phyloP scores from a whole-genome alignment of 2,113 vertebrate species.

The Campylomormyrus tamandua region DNA sequence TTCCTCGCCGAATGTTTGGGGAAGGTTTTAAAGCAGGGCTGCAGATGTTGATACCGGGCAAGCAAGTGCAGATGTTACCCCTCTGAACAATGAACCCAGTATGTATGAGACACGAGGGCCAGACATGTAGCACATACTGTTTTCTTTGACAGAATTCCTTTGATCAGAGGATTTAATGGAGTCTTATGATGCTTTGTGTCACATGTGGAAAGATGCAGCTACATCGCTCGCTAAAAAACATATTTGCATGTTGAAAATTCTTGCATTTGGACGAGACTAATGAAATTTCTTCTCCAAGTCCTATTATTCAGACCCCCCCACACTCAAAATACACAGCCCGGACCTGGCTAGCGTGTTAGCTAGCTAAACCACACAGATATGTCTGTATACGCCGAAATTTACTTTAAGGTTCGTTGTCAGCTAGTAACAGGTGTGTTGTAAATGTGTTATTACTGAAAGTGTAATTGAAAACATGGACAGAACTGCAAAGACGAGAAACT shows the following conservation, averaged over 20 bases:
- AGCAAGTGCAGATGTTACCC: conserved; percentile 11
- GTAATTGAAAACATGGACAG: not conserved
- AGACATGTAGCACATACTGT: not conserved
- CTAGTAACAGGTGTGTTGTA: not conserved
- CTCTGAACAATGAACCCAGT: conserved; percentile 15
- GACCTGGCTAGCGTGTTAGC: not conserved
- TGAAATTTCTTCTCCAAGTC: not conserved
- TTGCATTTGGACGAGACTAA: not conserved
- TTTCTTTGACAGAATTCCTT: conserved; percentile 1
- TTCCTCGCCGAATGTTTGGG: conserved; percentile 10
- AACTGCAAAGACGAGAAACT: not conserved
- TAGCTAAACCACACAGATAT: not conserved
- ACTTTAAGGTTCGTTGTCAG: not conserved
- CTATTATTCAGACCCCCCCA: not conserved
- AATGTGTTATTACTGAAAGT: not conserved
- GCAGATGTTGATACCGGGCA: conserved; percentile 22
- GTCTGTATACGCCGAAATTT: not conserved
- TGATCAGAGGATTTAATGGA: not conserved
- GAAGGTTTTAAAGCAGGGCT: not conserved
- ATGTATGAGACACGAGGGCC: not conserved
- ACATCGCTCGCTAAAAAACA: not conserved
- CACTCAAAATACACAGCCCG: not conserved
- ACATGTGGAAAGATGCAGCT: not conserved
- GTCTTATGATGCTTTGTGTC: not conserved
- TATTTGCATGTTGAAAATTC: not conserved